Conservation (phyloP, 2,888 invertebrate species). For the Pammene aurita region DNA sequence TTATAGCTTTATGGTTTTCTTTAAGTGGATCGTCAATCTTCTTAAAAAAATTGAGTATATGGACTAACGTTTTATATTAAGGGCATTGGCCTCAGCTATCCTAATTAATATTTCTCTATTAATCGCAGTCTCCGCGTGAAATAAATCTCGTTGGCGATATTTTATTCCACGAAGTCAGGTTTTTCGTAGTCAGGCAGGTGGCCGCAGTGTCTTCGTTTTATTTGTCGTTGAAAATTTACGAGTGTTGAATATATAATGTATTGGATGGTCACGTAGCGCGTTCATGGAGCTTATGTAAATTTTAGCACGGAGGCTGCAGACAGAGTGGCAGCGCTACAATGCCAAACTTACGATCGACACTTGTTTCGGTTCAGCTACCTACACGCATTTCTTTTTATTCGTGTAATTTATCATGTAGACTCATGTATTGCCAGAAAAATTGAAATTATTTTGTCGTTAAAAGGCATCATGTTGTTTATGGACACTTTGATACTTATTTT, state of each 20-base stretch:
- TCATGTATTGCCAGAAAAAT: constrained; percentile 24
- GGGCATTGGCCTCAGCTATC: constrained; percentile 65
- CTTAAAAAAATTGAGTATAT: constrained; percentile 29
- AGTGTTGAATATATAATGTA: constrained; percentile 59
- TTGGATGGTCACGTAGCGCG: constrained; percentile 64
- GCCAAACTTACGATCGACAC: constrained; percentile 49
- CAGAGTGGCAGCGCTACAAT: constrained; percentile 70
- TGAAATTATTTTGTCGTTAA: constrained; percentile 13
- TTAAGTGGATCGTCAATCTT: constrained; percentile 14
- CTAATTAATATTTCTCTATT: constrained; percentile 73
- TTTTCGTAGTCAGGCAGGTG: constrained; percentile 69
- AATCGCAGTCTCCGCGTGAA: constrained; percentile 60
- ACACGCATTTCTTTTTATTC: constrained; percentile 17
- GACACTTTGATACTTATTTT: constrained; percentile 1
- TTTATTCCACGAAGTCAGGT: constrained; percentile 59
- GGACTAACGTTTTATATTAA: constrained; percentile 52
- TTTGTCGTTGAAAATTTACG: constrained; percentile 68
- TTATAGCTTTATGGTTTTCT: background rate
- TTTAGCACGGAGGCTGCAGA: constrained; percentile 62
- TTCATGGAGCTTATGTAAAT: constrained; percentile 69
- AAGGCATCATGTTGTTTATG: constrained; percentile 21
- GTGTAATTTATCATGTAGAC: constrained; percentile 16
- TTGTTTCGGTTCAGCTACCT: constrained; percentile 35
- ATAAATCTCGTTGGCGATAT: constrained; percentile 67
- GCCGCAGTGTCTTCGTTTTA: constrained; percentile 62